Evolutionary conservation across 1,140 invertebrate species (phyloP), one percentile per base, ranked within the genome.

Genomic region (Rhyzopertha dominica): DNA sequence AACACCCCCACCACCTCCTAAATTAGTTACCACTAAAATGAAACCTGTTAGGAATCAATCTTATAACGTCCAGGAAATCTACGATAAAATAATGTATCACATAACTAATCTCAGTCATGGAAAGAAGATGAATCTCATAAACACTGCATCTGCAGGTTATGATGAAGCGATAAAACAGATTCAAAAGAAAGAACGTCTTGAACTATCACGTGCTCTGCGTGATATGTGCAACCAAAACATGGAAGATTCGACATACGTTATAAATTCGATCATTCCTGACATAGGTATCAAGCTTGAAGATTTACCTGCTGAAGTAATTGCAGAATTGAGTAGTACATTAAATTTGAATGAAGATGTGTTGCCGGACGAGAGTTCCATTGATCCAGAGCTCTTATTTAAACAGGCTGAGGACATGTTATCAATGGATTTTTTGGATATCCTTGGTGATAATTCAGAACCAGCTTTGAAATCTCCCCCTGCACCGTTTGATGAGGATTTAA

Each of bases 201-300:
- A 63, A 50, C 34, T 63, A 29, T 63, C 61, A 12, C 47, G 50
- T 28, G 49, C 51, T 12, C 41, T 63, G 10, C 42, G 61, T 22
- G 41, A 56, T 51, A 57, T 63, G 47, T 54, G 51, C 37, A 25
- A 45, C 8, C 29, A 43, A 32, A 34, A 10, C 25, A 14, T 30
- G 12, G 40, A 37, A 28, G 26, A 55, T 31, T 47, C 25, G 20
- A 43, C 35, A n/a, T 41, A 54, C 5, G 41, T 47, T 25, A 60
- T 56, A 10, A 51, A 57, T 46, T 49, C 54, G 2, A 59, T 63
- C 40, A 61, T 61, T 34, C 56, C 61, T 12, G 61, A 63, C 40
- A 58, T 63, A 45, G 61, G 56, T 12, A 59, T 63, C 23, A 54
- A 56, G 52, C 51, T 63, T 47, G 54, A 59, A 46, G 49, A 61